phyloP scores from a whole-genome alignment of 1,140 invertebrate genomes.

The Drosophila cardini region DNA sequence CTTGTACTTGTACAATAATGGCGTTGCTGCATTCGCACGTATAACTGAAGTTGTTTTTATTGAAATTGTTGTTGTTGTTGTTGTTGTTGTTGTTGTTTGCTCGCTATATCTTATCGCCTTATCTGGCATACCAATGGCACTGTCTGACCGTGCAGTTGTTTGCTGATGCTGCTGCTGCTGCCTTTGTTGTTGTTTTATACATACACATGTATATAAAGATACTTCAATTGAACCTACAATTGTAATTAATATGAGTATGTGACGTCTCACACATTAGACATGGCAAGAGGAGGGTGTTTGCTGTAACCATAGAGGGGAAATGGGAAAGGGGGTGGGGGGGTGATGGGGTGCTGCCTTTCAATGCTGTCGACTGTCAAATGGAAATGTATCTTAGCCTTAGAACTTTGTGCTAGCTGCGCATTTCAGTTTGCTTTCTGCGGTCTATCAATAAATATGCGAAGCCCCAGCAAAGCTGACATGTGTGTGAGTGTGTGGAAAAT shows the following conservation, averaged over 20 bases:
- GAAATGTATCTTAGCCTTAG: slow-evolving; percentile 60
- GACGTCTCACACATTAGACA: background rate
- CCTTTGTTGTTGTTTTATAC: slow-evolving; percentile 26
- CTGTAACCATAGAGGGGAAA: too few relatives aligned
- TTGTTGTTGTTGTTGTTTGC: slow-evolving; percentile 15
- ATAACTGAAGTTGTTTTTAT: slow-evolving; percentile 27
- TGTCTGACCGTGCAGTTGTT: slow-evolving; percentile 14
- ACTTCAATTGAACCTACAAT: slow-evolving; percentile 38
- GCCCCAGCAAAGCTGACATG: slow-evolving; percentile 58
- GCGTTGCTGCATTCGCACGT: slow-evolving; percentile 35
- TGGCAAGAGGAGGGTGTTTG: background rate
- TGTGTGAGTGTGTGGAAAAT: slow-evolving; percentile 3
- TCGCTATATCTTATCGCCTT: slow-evolving; percentile 47
- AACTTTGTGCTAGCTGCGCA: slow-evolving; percentile 31
- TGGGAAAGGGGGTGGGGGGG: too few relatives aligned
- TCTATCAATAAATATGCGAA: slow-evolving; percentile 67
- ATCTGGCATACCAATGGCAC: slow-evolving; percentile 58
- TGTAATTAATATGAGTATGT: slow-evolving; percentile 18
- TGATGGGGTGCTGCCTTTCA: too few relatives aligned
- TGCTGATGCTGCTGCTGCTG: slow-evolving; percentile 27
- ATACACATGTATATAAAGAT: slow-evolving; percentile 43
- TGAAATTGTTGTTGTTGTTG: slow-evolving; percentile 6
- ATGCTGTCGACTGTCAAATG: slow-evolving; percentile 34
- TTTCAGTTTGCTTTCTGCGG: slow-evolving; percentile 63
- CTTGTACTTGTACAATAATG: slow-evolving; percentile 10